Conservation (phyloP, 2,797 vertebrate species). For the Mormyrus hasselquistii region DNA sequence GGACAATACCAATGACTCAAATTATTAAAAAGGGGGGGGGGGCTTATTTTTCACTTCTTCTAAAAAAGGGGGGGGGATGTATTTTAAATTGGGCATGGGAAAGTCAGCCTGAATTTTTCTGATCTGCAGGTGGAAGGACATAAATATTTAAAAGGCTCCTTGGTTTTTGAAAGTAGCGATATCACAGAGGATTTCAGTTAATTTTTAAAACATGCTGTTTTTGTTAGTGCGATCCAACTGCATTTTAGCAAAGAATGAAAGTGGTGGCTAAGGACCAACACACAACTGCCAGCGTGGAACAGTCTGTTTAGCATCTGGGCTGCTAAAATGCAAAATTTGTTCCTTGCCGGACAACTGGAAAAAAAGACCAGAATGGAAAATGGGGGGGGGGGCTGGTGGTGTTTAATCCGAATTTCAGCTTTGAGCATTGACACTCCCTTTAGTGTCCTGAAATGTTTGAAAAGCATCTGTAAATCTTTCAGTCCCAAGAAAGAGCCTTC, state of each 20-base stretch:
- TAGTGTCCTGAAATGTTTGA: background rate
- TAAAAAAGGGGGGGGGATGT: background rate
- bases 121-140: background rate
- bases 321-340: background rate
- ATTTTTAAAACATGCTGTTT: background rate
- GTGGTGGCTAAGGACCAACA: background rate
- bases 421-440: background rate
- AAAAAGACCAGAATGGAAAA: background rate
- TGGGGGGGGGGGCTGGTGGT: background rate
- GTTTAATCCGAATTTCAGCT: background rate
- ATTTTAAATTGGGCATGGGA: background rate
- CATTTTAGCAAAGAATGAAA: background rate
- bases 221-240: background rate
- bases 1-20: constrained; percentile 46
- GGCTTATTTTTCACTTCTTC: constrained; percentile 44
- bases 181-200: background rate
- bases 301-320: background rate
- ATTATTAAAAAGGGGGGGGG: constrained; percentile 31
- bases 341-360: background rate
- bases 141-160: background rate
- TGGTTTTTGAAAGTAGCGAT: constrained; percentile 13
- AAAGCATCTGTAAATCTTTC: background rate
- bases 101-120: background rate
- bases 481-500: background rate
- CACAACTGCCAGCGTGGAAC: background rate